Percentiles rank a stretch among this genome's conserved stretches.
Conservation (phyloP, 2,888 invertebrate species). For the Crocallis elinguaria region DNA sequence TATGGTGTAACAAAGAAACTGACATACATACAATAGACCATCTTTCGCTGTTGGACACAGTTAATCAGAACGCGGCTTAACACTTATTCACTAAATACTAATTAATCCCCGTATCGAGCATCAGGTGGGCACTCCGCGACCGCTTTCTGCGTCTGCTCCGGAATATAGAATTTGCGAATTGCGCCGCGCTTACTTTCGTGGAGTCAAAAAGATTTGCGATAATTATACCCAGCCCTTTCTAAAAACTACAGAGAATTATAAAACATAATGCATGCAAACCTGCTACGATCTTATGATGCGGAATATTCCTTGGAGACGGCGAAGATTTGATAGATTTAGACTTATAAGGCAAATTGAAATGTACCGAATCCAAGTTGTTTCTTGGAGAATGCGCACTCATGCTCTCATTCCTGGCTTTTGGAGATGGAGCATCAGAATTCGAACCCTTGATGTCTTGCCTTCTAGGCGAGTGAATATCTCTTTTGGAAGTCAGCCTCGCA, state of each 20-base stretch:
- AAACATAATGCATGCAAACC: constrained; percentile 48
- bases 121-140: no score
- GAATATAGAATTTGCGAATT: no score
- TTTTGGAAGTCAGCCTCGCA: constrained; percentile 44
- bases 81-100: no score
- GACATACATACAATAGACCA: no score
- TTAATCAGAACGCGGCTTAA: no score
- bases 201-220: no score
- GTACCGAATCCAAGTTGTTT: constrained; percentile 58
- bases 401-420: constrained; percentile 44
- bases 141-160: no score
- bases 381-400: constrained; percentile 57
- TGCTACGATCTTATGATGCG: constrained; percentile 74
- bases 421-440: constrained; percentile 52
- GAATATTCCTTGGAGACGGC: constrained; percentile 51
- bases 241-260: neutral
- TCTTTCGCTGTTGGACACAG: no score
- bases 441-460: constrained; percentile 51
- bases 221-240: no score
- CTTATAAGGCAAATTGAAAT: constrained; percentile 60
- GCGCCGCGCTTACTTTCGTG: no score
- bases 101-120: no score
- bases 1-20: no score
- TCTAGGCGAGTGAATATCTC: constrained; percentile 43
- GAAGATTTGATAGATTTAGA: constrained; percentile 56